Evolutionary conservation across 2,797 vertebrate genomes (phyloP), one percentile per base, ranked within the genome.

Genomic region (Dryobates pubescens): DNA sequence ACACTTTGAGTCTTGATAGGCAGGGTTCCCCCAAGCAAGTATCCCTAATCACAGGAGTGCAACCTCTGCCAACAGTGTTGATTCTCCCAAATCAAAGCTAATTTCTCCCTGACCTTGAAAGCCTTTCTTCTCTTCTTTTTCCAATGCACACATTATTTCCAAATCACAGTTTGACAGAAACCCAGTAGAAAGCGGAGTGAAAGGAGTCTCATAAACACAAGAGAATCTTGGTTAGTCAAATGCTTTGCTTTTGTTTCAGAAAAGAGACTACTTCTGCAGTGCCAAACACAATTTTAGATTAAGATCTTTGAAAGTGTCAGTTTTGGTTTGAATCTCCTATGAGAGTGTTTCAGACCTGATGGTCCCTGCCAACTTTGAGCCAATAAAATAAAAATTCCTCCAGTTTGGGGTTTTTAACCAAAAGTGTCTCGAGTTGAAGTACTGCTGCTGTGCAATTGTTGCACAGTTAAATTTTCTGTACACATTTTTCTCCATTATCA

Each of bases 401-500:
- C 49, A 24, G 49, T 51, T 13, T 9, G n/a, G 7, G 23, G 10
- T 8, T 47, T 51, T 29, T 36, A 1, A 14, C 18, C 34, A 41
- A 63, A 13, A 15, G 23, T 76, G 76, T 84, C 13, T 65, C 64
- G 27, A 3, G 4, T 24, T 80, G 22, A n/a, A 54, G 74, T 29
- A 32, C 6, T 45, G 4, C 70, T 72, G 9, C 8, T 78, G 32
- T 87, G 23, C 53, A 30, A 0, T 5, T 43, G 11, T 41, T 43
- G 16, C 45, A 36, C 32, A 38, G 18, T 32, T 17, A 58, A 17
- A 41, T 36, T 13, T 85, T 90, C 22, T 47, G 32, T 17, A 1
- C 1, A 1, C 0, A 0, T 61, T 83, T 90, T 82, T 38, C 19
- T 11, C 6, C 29, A 1, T 16, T 62, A 34, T 7, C 3, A 1